Conservation (phyloP, 2,797 vertebrate genomes). For the Macropus fuliginosus region DNA sequence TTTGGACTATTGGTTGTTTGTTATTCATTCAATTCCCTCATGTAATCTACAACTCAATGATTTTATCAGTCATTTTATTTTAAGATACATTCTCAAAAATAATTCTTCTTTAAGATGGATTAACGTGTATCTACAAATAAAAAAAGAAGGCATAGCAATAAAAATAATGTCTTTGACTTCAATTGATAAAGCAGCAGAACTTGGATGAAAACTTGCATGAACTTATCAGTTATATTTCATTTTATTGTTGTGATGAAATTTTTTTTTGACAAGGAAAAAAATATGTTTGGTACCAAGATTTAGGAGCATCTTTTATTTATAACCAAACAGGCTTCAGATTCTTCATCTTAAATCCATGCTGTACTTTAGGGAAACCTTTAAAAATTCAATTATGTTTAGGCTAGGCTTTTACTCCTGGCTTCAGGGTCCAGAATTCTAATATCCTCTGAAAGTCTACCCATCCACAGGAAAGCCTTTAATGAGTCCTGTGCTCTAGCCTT, state of each 20-base stretch:
- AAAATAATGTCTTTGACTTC: slow-evolving; percentile 35
- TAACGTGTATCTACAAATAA: slow-evolving; percentile 16
- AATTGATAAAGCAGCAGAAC: slow-evolving; percentile 25
- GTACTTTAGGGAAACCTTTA: slow-evolving; percentile 75
- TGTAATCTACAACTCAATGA: neutral
- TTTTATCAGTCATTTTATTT: neutral
- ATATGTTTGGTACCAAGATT: slow-evolving; percentile 63
- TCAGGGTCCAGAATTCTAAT: slow-evolving; percentile 65
- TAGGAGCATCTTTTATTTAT: slow-evolving; percentile 78
- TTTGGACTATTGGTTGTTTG: neutral
- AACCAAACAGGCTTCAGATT: slow-evolving; percentile 67
- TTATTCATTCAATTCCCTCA: neutral
- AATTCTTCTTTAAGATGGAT: slow-evolving; percentile 15
- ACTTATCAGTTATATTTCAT: slow-evolving; percentile 61
- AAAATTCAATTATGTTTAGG: slow-evolving; percentile 76
- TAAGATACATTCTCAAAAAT: slow-evolving; percentile 31
- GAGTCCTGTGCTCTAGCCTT: slow-evolving; percentile 13
- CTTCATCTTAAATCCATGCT: slow-evolving; percentile 73
- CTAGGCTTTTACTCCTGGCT: slow-evolving; percentile 4
- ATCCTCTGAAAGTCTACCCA: slow-evolving; percentile 39
- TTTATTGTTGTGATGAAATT: slow-evolving; percentile 46
- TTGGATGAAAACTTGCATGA: slow-evolving; percentile 63
- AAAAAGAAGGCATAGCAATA: slow-evolving; percentile 42
- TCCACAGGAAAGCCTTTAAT: slow-evolving; percentile 15
- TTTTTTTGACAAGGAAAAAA: slow-evolving; percentile 70